Conservation (phyloP, 2,797 vertebrate species). For the Cygnus olor region DNA sequence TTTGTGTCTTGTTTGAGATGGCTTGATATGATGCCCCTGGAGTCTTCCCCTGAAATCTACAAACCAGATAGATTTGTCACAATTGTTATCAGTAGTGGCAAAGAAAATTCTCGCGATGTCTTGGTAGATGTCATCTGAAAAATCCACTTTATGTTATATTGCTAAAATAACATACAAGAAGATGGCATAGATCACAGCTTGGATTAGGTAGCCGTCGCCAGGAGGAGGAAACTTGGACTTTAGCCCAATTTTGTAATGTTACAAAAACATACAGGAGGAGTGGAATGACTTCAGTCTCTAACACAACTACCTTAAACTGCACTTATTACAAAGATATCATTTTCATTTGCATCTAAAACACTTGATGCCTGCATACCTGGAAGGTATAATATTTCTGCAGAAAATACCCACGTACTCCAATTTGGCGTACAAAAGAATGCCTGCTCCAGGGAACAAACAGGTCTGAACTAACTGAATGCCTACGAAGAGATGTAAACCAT, state of each 20-base stretch:
- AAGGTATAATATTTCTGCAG: background rate
- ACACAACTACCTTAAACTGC: background rate
- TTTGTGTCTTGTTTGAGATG: background rate
- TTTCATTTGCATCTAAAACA: slow-evolving; percentile 17
- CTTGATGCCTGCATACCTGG: background rate
- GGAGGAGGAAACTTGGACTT: background rate
- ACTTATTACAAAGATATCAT: background rate
- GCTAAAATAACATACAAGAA: background rate
- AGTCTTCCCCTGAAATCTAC: background rate
- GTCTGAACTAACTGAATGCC: background rate
- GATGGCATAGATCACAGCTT: background rate
- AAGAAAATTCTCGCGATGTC: background rate
- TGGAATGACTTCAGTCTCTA: background rate
- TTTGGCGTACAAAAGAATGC: background rate
- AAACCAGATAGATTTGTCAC: background rate
- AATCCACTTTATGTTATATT: background rate
- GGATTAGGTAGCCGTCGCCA: background rate
- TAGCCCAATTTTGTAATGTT: background rate
- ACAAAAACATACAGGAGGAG: background rate
- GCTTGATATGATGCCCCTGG: background rate
- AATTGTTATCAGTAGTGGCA: background rate
- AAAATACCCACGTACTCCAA: background rate
- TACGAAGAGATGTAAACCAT: background rate
- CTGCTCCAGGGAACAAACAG: background rate
- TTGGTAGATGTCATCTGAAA: background rate